A percentile compares a stretch with the other conserved stretches of the same genome.
These are phyloP conservation scores for Cerceris ruficornis DNA, from an alignment of 2,888 invertebrate species.

Conservation along the genomic window DNA sequence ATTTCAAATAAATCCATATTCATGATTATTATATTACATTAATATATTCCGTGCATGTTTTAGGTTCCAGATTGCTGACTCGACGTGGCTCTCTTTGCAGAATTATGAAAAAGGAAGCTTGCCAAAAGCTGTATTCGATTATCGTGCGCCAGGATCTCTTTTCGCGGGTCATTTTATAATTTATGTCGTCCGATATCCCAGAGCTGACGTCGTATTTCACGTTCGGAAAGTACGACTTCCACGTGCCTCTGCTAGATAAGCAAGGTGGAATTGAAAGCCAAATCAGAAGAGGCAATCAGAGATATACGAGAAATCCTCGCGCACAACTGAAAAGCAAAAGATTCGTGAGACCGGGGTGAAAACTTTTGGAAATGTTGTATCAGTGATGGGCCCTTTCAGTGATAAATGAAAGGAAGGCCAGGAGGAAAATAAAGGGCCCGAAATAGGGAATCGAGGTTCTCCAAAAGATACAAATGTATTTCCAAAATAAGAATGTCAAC, in stretches of 20 bases:
- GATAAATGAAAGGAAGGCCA: too few relatives aligned
- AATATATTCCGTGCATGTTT: too few relatives aligned
- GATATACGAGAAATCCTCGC: slow-evolving; percentile 2
- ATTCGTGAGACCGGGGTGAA: neutral
- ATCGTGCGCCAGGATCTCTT: neutral
- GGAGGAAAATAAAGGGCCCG: too few relatives aligned
- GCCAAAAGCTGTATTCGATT: neutral
- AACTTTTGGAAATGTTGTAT: neutral
- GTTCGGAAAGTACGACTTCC: slow-evolving; percentile 1
- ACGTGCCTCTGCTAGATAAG: neutral
- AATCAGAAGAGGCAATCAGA: neutral
- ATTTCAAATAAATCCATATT: too few relatives aligned
- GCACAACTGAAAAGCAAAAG: neutral
- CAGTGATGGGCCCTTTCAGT: neutral
- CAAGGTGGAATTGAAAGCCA: slow-evolving; percentile 4
- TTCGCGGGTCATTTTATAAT: neutral
- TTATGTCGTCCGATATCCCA: slow-evolving; percentile 2
- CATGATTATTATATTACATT: too few relatives aligned
- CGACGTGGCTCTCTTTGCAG: too few relatives aligned
- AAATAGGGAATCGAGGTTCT: too few relatives aligned
- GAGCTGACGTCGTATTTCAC: neutral
- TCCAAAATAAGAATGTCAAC: too few relatives aligned
- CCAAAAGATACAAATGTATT: too few relatives aligned
- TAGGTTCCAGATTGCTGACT: too few relatives aligned
- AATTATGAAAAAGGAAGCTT: too few relatives aligned